Base-by-base conservation (phyloP, 1,140 invertebrate genomes). In the Homalodisca vitripennis region DNA sequence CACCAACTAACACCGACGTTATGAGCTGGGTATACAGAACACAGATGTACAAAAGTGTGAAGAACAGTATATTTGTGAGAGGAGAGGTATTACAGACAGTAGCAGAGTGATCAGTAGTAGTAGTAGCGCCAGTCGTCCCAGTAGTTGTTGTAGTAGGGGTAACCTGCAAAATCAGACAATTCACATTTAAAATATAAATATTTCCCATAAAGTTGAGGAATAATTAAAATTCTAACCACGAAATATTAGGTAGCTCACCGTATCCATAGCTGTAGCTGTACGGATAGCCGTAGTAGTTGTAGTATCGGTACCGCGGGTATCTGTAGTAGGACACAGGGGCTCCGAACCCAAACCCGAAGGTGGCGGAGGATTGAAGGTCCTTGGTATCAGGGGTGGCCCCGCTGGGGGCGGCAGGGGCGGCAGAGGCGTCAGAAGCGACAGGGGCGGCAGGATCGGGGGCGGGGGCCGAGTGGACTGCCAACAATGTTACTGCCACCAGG, bases 121-220 rank as follows among this genome's bases (percentile, higher is more conserved):
- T 60, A 60, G 55, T 6, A 53, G 55, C 29, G 14, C 55, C 55
- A 60, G 55, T 60, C 55, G 27, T 60, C 55, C 55, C 55, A 60
- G 55, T 60, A 60, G 20, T 22, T 53, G 48, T 17, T 41, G 34
- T 41, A 41, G 34, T 53, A 53, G 55, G 55, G 55, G 55, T 26
- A 60, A n/a, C 55, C 55, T 60, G 55, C 14, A n/a, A 30, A 60
- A 12, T n/a, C n/a, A n/a, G n/a, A n/a, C n/a, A n/a, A n/a, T n/a
- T n/a, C n/a, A n/a, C n/a, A n/a, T n/a, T n/a, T n/a, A n/a, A n/a
- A n/a, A n/a, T n/a, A n/a, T n/a, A n/a, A n/a, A n/a, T n/a, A n/a
- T n/a, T n/a, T n/a, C n/a, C n/a, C n/a, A n/a, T n/a, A n/a, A n/a
- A n/a, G n/a, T n/a, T n/a, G n/a, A n/a, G n/a, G n/a, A n/a, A n/a